Base-by-base conservation (phyloP, 2,113 vertebrate genomes). In the Rhadina sibilatrix region DNA sequence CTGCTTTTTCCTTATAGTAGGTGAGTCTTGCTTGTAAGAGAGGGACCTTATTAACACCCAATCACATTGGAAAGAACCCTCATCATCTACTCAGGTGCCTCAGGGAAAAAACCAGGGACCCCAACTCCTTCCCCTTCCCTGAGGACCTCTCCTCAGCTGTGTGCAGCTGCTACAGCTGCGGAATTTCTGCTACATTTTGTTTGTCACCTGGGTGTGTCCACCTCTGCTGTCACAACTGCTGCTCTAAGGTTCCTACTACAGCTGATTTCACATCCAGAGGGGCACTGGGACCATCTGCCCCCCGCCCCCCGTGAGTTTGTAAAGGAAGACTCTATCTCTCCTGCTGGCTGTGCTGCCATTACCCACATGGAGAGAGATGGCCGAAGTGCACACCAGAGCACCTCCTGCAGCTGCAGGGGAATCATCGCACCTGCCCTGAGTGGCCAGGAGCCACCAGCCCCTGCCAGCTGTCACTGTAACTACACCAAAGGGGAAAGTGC, bases 301-400 rank as follows among this genome's bases (percentile, higher is more conserved):
- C 8, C 1, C 0, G 44, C 12, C 11, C 33, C 8, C 1, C 0
- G 0, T 18, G 35, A 22, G 23, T 35, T 42, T 60, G 19, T 30
- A 59, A 70, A 42, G 15, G 15, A 59, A 50, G 5, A 42, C 42
- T 19, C 54, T 6, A 19, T 30, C 46, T 19, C 31, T 30, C 12
- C 3, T 0, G 1, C 25, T 0, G 0, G 16, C 37, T 10, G 37
- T 0, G 9, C 19, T 6, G 4, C 54, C 11, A 9, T 50, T 30
- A 7, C 9, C 3, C 59, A 28, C 5, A 8, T 5, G 23, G 13
- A 5, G 33, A 22, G 30, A 40, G 15, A 15, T 1, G 6, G 28
- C 35, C 3, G 7, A 33, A 25, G 9, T 44, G 28, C 6, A 0
- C 0, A 0, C 30, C 65, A 50, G 24, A 60, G 46, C 10, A 10